Conservation (phyloP, 2,797 vertebrate species). For the Capromys pilorides region DNA sequence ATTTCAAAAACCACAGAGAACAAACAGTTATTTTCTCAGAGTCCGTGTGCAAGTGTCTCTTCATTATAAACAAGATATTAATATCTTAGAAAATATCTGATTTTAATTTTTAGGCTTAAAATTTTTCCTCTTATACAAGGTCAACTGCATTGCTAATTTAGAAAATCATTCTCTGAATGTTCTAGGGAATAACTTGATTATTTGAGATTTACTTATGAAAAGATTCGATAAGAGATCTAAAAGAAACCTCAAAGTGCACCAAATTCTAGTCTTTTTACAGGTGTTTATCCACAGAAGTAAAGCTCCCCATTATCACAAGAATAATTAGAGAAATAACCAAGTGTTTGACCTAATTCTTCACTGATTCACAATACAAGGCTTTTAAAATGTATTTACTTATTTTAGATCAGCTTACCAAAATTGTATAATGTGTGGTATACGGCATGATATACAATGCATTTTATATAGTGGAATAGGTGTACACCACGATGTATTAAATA, state of each 20-base stretch:
- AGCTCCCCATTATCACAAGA: not conserved
- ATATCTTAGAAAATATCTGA: not conserved
- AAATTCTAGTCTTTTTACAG: slow-evolving; percentile 8
- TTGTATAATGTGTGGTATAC: not conserved
- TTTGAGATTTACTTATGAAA: slow-evolving; percentile 1
- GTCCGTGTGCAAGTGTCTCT: not conserved
- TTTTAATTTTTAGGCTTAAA: slow-evolving; percentile 6
- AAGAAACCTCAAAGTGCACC: not conserved
- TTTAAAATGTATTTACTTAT: not conserved
- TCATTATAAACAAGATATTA: not conserved
- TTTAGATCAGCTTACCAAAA: not conserved
- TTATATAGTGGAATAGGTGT: not conserved
- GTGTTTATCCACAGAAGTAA: not conserved
- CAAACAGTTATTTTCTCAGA: not conserved
- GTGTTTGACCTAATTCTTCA: not conserved
- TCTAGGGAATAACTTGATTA: not conserved
- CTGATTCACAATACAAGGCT: not conserved
- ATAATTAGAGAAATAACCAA: not conserved
- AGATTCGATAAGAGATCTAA: not conserved
- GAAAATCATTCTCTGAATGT: not conserved
- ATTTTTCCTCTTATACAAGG: not conserved
- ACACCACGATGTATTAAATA: not conserved
- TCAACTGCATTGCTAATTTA: slow-evolving; percentile 31
- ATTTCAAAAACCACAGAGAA: not conserved
- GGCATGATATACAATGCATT: not conserved